These are phyloP conservation scores for Litoditis marina DNA, from an alignment of 2,888 invertebrate species.

Conservation along the genomic window DNA sequence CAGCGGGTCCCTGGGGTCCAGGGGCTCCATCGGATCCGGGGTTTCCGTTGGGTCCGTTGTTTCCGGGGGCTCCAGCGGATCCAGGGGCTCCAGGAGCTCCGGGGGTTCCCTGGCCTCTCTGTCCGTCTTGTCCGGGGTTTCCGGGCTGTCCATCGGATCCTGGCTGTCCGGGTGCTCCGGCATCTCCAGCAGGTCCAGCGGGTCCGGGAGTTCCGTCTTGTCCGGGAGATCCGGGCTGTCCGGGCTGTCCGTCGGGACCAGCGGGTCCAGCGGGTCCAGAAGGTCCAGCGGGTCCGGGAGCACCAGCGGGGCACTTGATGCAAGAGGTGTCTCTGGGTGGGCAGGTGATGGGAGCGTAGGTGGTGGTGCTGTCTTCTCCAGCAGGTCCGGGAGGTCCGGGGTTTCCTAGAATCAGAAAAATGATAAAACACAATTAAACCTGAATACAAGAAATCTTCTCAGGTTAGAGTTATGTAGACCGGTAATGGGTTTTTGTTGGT, in stretches of 20 bases:
- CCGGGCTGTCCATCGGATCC: conserved; percentile 30
- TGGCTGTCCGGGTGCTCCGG: conserved; percentile 37
- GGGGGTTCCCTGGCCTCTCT: conserved; percentile 25
- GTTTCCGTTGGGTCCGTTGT: conserved; percentile 32
- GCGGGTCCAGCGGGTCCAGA: conserved; percentile 48
- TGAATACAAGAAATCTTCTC: too few relatives aligned
- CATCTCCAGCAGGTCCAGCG: conserved; percentile 43
- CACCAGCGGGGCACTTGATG: conserved; percentile 53
- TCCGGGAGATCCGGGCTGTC: conserved; percentile 47
- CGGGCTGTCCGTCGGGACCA: conserved; percentile 41
- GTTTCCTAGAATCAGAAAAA: conserved; percentile 34
- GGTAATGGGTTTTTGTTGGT: not conserved
- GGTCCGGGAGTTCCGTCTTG: conserved; percentile 43
- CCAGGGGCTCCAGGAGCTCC: conserved; percentile 43
- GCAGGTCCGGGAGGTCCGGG: conserved; percentile 49
- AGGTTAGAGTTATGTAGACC: not conserved
- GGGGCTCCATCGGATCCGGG: conserved; percentile 24
- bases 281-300: conserved; percentile 53
- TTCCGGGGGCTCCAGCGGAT: conserved; percentile 37
- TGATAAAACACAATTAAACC: not conserved
- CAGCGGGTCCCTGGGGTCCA: too few relatives aligned
- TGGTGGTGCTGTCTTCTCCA: conserved; percentile 43
- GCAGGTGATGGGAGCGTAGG: conserved; percentile 49
- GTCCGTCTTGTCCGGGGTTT: conserved; percentile 38
- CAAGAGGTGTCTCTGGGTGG: conserved; percentile 38